Conservation (phyloP, 2,113 vertebrate species). For the Crocuta crocuta region DNA sequence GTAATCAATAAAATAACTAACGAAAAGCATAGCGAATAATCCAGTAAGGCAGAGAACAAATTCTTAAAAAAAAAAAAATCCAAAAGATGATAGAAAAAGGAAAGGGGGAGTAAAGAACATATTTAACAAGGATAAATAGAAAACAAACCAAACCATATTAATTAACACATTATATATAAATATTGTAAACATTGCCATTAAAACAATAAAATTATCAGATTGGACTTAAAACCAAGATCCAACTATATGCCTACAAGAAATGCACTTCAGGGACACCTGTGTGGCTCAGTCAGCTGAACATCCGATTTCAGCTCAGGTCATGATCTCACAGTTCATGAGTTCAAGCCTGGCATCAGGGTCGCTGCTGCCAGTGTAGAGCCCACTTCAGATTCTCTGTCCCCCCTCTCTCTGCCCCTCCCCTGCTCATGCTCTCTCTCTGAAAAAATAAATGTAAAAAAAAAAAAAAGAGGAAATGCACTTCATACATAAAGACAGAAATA, state of each 20-base stretch:
- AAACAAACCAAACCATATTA: background rate
- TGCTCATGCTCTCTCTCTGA: too few species aligned
- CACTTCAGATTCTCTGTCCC: too few species aligned
- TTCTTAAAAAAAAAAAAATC: background rate
- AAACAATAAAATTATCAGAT: background rate
- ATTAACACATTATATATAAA: background rate
- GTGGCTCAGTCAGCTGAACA: too few species aligned
- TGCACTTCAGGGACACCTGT: background rate
- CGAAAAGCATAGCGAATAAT: background rate
- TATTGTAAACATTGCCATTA: background rate
- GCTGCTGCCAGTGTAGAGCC: too few species aligned
- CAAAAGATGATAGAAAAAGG: background rate
- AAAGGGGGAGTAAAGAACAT: background rate
- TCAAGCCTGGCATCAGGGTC: too few species aligned
- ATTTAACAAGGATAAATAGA: background rate
- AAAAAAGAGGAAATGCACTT: background rate
- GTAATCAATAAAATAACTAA: background rate
- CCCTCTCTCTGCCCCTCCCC: too few species aligned
- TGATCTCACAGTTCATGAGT: too few species aligned
- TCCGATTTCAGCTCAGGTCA: too few species aligned
- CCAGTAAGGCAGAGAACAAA: background rate
- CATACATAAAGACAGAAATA: background rate
- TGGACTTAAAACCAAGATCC: background rate
- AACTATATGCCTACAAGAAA: background rate
- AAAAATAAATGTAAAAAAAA: too few species aligned